Evolutionary conservation across 1,140 invertebrate genomes (phyloP).

Genomic region (Portunus trituberculatus): DNA sequence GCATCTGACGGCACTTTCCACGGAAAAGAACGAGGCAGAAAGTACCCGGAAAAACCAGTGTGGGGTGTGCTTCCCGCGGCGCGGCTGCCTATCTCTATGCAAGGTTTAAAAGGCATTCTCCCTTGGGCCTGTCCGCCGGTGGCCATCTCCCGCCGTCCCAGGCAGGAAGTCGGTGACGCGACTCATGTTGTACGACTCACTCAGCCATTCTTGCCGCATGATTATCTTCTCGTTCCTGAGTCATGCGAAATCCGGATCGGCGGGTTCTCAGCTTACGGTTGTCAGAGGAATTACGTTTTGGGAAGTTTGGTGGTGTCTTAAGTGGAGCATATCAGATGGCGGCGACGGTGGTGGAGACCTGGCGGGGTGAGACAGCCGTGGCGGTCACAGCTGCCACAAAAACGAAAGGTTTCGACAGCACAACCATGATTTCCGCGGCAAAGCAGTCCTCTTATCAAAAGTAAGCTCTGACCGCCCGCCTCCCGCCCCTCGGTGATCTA

Average conservation of each 20-base stretch:
- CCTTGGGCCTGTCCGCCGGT: neutral
- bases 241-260: neutral
- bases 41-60: neutral
- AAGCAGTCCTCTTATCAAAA: neutral
- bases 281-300: slow-evolving; percentile 11
- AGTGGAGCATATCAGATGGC: slow-evolving; percentile 10
- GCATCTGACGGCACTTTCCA: neutral
- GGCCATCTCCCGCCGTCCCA: neutral
- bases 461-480: neutral
- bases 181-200: neutral
- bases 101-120: neutral
- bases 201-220: neutral
- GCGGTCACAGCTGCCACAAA: slow-evolving; percentile 8
- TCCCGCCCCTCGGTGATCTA: neutral
- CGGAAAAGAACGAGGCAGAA: neutral
- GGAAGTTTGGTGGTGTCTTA: neutral
- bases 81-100: neutral
- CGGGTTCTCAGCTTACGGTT: neutral
- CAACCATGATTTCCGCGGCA: neutral
- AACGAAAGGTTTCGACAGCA: neutral
- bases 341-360: neutral
- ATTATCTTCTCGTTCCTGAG: slow-evolving; percentile 12
- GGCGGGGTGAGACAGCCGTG: neutral
- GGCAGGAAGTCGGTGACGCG: neutral
- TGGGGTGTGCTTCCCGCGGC: neutral